phyloP scores from a whole-genome alignment of 2,113 vertebrate genomes.

The Sciurus niger region DNA sequence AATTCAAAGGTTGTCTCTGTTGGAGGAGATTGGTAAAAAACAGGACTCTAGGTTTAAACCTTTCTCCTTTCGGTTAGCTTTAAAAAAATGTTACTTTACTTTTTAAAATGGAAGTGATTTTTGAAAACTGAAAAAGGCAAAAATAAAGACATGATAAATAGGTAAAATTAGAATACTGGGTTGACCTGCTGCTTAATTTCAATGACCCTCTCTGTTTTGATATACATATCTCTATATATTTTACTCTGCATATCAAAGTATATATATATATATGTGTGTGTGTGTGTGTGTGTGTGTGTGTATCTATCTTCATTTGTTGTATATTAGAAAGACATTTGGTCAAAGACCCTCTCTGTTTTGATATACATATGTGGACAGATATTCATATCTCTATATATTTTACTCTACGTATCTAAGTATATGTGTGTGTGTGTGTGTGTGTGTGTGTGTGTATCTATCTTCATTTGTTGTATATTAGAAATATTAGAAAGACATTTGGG shows the following conservation, averaged over 20 bases:
- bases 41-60: not conserved
- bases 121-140: not conserved
- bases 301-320: not conserved
- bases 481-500: constrained; percentile 11
- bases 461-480: not conserved
- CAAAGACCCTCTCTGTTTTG: no score
- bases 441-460: not conserved
- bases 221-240: not conserved
- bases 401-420: not conserved
- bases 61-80: constrained; percentile 39
- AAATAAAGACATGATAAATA: constrained; percentile 4
- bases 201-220: not conserved
- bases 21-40: constrained; percentile 38
- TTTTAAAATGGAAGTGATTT: not conserved
- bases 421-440: not conserved
- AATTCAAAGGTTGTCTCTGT: constrained; percentile 42
- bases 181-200: constrained; percentile 16
- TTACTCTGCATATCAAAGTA: not conserved
- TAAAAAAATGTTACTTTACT: not conserved
- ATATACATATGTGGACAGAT: not conserved
- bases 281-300: not conserved
- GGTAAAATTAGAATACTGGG: not conserved
- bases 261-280: no score
- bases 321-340: constrained; percentile 16
- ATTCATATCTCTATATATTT: not conserved